Conservation (phyloP, 2,797 vertebrate species). For the Luscinia luscinia region DNA sequence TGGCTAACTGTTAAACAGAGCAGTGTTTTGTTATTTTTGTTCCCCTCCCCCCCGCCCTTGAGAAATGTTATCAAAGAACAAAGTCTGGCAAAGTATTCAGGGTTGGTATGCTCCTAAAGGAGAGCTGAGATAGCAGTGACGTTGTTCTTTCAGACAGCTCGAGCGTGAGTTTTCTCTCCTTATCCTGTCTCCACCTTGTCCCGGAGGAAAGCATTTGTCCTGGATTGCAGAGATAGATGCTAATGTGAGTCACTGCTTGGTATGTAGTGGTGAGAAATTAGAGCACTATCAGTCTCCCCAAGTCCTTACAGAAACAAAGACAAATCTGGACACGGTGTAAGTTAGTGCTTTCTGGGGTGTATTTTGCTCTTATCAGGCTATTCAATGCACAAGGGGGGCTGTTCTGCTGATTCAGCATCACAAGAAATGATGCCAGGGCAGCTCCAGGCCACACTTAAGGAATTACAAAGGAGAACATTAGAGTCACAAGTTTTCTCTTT, state of each 20-base stretch:
- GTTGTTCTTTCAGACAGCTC: slow-evolving; percentile 11
- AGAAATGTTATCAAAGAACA: slow-evolving; percentile 57
- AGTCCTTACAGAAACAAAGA: background rate
- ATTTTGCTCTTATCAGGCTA: background rate
- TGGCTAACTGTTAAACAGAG: slow-evolving; percentile 50
- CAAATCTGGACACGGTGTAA: background rate
- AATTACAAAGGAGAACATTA: slow-evolving; percentile 4
- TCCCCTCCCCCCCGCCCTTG: background rate
- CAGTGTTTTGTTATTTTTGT: slow-evolving; percentile 50
- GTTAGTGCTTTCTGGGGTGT: background rate
- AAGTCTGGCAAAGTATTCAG: slow-evolving; percentile 37
- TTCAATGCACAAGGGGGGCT: background rate
- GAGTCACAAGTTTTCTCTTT: slow-evolving; percentile 30
- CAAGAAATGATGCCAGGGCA: background rate
- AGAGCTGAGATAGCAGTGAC: background rate
- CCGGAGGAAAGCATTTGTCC: background rate
- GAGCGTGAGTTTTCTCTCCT: background rate
- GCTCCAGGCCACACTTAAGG: background rate
- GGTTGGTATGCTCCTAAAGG: background rate
- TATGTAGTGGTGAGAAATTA: background rate
- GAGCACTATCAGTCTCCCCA: background rate
- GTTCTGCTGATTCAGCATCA: slow-evolving; percentile 31
- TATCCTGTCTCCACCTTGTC: slow-evolving; percentile 9
- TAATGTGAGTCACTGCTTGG: background rate
- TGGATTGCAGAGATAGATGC: background rate